Conservation (phyloP, 2,113 vertebrate genomes). For the Diphyllodes magnificus region DNA sequence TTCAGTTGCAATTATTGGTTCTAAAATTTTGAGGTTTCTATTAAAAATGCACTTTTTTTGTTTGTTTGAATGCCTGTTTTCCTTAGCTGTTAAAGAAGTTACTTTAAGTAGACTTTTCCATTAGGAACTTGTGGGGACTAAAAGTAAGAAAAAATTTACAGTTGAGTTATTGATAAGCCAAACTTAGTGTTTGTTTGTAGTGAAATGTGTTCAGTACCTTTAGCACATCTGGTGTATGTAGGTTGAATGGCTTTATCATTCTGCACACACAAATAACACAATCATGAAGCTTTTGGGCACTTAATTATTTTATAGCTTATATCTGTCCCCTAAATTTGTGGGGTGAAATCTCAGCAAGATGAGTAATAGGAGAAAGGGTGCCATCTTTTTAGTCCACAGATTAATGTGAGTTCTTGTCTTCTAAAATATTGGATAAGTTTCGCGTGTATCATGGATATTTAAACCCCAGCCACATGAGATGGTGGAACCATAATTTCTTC, state of each 20-base stretch:
- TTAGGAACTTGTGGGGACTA: neutral
- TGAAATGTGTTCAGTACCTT: neutral
- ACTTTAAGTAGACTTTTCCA: neutral
- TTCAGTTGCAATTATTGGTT: slow-evolving; percentile 62
- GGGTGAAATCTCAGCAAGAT: neutral
- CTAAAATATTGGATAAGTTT: neutral
- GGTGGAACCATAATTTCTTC: neutral
- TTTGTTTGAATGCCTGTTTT: slow-evolving; percentile 44
- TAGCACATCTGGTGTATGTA: neutral
- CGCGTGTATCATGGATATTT: neutral
- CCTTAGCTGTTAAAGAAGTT: neutral
- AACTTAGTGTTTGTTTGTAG: neutral
- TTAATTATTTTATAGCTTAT: neutral
- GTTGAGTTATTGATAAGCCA: neutral
- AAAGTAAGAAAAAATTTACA: neutral
- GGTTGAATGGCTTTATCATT: neutral
- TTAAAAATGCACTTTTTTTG: slow-evolving; percentile 13
- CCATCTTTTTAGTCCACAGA: neutral
- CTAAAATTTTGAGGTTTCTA: slow-evolving; percentile 60
- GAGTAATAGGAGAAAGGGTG: neutral
- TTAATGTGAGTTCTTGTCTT: neutral
- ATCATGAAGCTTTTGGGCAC: neutral
- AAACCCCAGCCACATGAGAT: neutral
- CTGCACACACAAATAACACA: neutral
- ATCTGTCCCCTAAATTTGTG: neutral